These are phyloP conservation scores for Paelopatides confundens DNA, from an alignment of 53 echinoderm and acorn worm species.

Conservation along the genomic window DNA sequence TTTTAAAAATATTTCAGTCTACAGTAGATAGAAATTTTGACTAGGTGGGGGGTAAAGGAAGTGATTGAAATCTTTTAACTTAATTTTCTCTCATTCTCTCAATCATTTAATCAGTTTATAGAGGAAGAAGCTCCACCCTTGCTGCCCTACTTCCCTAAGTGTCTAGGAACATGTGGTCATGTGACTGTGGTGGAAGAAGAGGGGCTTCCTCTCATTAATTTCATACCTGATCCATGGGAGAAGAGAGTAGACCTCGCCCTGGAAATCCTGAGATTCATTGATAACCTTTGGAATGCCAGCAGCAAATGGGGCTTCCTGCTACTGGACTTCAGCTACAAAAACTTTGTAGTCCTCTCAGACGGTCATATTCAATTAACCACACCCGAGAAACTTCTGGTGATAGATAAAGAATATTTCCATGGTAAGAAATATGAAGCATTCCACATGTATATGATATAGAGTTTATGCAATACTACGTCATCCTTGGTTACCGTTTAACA, in stretches of 20 bases:
- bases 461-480: too few species aligned
- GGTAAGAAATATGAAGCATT: too few species aligned
- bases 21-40: too few species aligned
- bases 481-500: too few species aligned
- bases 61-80: too few species aligned
- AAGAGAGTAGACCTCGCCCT: constrained; percentile 75
- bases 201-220: constrained; percentile 72
- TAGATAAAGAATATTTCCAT: constrained; percentile 77
- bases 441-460: too few species aligned
- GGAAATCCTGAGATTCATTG: constrained; percentile 85
- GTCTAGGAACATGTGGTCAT: constrained; percentile 90
- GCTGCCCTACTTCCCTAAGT: constrained; percentile 76
- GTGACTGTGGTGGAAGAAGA: constrained; percentile 77
- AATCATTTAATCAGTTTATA: constrained; percentile 68
- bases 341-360: constrained; percentile 78
- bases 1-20: too few species aligned
- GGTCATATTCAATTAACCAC: constrained; percentile 76
- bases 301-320: constrained; percentile 78
- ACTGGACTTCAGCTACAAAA: constrained; percentile 76
- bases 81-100: too few species aligned
- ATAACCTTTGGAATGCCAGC: constrained; percentile 71
- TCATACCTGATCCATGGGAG: constrained; percentile 79
- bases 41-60: too few species aligned
- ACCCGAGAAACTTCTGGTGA: constrained; percentile 76
- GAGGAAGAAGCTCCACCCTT: constrained; percentile 63